Conservation (phyloP, 2,797 vertebrate genomes). For the Chrosomus eos region DNA sequence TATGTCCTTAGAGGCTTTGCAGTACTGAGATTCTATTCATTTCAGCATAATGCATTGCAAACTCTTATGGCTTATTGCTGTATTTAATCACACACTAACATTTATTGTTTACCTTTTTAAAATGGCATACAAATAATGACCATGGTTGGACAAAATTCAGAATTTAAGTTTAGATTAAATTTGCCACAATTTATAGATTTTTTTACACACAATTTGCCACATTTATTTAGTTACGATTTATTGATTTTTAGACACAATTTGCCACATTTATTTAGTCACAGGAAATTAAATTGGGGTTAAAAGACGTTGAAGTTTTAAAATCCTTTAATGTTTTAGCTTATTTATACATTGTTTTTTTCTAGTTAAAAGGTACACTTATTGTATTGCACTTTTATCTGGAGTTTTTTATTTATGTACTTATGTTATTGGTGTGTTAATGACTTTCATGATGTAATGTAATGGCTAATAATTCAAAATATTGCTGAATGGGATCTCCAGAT, state of each 20-base stretch:
- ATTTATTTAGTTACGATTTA: background rate
- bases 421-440: background rate
- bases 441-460: background rate
- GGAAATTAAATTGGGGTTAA: background rate
- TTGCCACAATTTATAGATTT: too few species aligned
- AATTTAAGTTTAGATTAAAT: background rate
- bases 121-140: background rate
- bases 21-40: background rate
- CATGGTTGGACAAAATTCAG: background rate
- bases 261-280: background rate
- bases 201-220: too few species aligned
- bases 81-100: background rate
- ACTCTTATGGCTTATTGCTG: background rate
- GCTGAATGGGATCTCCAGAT: slow-evolving; percentile 24
- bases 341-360: background rate
- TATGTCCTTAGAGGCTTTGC: background rate
- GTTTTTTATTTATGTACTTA: background rate
- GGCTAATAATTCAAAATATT: slow-evolving; percentile 14
- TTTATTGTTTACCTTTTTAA: background rate
- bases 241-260: too few species aligned
- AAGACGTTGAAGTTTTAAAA: background rate
- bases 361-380: background rate
- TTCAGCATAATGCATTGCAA: background rate
- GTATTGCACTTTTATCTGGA: background rate
- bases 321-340: background rate